phyloP scores from a whole-genome alignment of 2,113 vertebrate species.

The Balaenoptera acutorostrata region DNA sequence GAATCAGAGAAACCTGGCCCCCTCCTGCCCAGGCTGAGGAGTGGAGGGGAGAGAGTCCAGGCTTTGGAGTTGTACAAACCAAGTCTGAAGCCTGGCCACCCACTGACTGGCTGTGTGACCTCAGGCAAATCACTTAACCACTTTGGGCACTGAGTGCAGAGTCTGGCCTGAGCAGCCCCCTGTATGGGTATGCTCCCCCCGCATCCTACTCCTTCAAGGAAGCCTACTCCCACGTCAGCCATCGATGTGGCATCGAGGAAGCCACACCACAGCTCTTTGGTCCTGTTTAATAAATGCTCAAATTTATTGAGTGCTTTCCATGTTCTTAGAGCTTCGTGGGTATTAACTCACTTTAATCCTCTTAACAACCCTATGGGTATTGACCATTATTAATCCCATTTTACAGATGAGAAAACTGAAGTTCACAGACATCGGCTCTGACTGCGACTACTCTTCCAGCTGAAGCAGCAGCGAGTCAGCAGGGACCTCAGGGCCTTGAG shows the following conservation, averaged over 20 bases:
- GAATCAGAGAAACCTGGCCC: not conserved
- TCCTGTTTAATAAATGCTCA: not conserved
- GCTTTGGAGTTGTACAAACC: not conserved
- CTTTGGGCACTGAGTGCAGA: not conserved
- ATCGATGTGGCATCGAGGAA: too few relatives aligned
- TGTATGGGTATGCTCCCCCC: too few relatives aligned
- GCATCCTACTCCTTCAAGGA: not conserved
- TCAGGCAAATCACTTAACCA: not conserved
- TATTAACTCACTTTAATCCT: not conserved
- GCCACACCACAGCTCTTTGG: not conserved
- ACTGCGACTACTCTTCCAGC: not conserved
- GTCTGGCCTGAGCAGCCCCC: not conserved
- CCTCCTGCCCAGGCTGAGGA: not conserved
- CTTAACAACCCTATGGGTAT: not conserved
- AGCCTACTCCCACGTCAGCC: not conserved
- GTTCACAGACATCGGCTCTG: not conserved
- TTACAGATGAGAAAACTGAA: not conserved
- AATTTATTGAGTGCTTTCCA: not conserved
- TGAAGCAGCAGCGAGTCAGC: not conserved
- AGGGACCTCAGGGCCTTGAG: not conserved
- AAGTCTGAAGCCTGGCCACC: not conserved
- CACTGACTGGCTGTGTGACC: not conserved
- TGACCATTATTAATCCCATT: not conserved
- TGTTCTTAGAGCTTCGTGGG: not conserved
- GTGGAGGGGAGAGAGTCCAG: not conserved